Base-by-base conservation (phyloP, 2,113 vertebrate species). In the Megaceryle maxima region DNA sequence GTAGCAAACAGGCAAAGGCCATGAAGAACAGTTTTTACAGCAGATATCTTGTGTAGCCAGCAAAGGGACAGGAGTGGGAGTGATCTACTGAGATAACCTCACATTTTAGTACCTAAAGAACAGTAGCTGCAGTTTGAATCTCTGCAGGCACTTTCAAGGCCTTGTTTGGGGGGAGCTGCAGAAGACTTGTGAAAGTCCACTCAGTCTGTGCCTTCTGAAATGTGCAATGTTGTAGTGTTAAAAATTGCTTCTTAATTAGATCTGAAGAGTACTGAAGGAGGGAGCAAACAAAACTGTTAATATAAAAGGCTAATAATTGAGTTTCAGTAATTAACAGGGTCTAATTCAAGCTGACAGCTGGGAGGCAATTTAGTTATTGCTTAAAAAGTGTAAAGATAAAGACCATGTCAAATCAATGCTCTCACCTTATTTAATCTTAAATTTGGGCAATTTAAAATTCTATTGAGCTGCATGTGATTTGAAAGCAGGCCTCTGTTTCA, bases 61-160 rank as follows among this genome's bases (percentile, higher is more conserved):
- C 57, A 82, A 85, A 91, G 48, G 33, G 53, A 31, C 31, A 85
- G 67, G 41, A 87, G 46, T 4, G 4, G 66, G 70, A 22, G 4
- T 85, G 91, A 94, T 96, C 80, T 95, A 31, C 69, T 77, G 83
- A 91, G 82, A 72, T 87, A 96, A 90, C 55, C 56, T 92, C 84
- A 44, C 51, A 41, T 88, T 97, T 95, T 88, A 76, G 48, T 51
- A 88, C 72, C 83, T 81, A 57, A 76, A 91, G 64, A 95, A 50
- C 80, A 72, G 91, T 53, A 68, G 75, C 35, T 96, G 73, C 59
- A 19, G 88, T 95, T 82, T 87, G 69, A 94, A 75, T 76, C 68
- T 80, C 39, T 83, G 48, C 46, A 78, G 67, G 75, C 6, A 1
- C 48, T 80, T 92, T 55, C 59, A 88, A 82, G 87, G 44, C 79